A percentile compares a stretch with the other conserved stretches of the same genome.
These are phyloP conservation scores for Tipula helvola DNA, from an alignment of 2,888 invertebrate genomes.

Conservation along the genomic window DNA sequence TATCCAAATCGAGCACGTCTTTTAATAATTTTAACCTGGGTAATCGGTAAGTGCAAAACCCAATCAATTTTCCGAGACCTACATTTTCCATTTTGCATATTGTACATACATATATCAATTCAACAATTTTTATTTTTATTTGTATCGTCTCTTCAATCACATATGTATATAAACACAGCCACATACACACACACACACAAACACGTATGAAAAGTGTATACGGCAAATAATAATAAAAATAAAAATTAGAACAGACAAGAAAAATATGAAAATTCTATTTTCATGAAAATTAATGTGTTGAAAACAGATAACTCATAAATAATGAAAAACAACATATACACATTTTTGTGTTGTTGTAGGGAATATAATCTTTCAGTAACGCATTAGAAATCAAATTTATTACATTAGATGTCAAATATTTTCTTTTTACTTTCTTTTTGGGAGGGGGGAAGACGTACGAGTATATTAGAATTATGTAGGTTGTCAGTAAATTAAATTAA, in stretches of 20 bases:
- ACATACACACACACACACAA: too few species aligned
- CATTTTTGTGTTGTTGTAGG: neutral
- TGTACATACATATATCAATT: neutral
- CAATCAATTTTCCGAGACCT: neutral
- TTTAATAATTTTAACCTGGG: constrained; percentile 43
- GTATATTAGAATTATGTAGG: neutral
- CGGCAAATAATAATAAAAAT: neutral
- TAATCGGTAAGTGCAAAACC: constrained; percentile 36
- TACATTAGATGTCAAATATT: neutral
- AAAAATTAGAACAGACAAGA: neutral
- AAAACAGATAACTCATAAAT: neutral
- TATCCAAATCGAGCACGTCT: constrained; percentile 44
- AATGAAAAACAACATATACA: neutral
- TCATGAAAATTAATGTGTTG: constrained; percentile 4
- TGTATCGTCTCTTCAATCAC: too few species aligned
- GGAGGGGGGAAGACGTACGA: neutral
- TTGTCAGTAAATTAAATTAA: constrained; percentile 4
- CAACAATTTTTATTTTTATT: neutral
- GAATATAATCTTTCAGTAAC: neutral
- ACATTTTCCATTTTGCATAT: neutral
- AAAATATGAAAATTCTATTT: neutral
- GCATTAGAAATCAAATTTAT: constrained; percentile 4
- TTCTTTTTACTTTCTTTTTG: neutral
- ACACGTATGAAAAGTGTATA: neutral
- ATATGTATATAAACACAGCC: too few species aligned